These are phyloP conservation scores for Oceanites oceanicus DNA, from an alignment of 2,113 vertebrate genomes.

Conservation along the genomic window DNA sequence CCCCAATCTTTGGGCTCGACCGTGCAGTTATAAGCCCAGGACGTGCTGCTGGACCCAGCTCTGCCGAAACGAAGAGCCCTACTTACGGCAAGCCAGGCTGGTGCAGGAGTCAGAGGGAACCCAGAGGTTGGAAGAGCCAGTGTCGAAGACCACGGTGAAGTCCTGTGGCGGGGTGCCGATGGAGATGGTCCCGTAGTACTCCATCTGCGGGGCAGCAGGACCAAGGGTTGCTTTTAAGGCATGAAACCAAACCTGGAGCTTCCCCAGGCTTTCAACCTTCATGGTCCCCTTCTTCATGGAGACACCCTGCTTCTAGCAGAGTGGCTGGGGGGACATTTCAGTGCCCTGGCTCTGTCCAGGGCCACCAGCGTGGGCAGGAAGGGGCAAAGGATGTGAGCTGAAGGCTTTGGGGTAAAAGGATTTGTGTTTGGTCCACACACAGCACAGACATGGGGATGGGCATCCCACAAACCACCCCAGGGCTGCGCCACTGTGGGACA, in stretches of 20 bases:
- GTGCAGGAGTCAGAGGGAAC: slow-evolving; percentile 69
- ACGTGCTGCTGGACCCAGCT: fast-evolving
- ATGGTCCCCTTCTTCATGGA: neutral
- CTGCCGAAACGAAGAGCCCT: neutral
- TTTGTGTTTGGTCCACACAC: neutral
- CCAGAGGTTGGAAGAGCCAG: slow-evolving; percentile 73
- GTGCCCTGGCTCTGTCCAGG: neutral
- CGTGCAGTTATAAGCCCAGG: fast-evolving
- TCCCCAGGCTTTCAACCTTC: neutral
- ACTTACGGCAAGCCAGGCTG: slow-evolving; percentile 71
- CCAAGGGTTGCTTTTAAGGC: neutral
- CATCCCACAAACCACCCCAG: fast-evolving
- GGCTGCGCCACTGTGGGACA: fast-evolving
- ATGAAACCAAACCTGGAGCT: neutral
- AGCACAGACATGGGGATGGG: neutral
- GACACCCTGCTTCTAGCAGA: neutral
- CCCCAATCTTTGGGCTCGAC: neutral
- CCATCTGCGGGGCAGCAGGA: slow-evolving; percentile 12
- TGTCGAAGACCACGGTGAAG: slow-evolving; percentile 73
- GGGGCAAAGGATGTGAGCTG: neutral
- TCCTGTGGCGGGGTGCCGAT: slow-evolving; percentile 65
- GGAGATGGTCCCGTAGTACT: slow-evolving; percentile 68
- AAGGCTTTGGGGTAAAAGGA: neutral
- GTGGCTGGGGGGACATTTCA: neutral
- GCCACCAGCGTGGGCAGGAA: fast-evolving